A percentile compares a stretch with the other conserved stretches of the same genome.
Conservation (phyloP, 2,113 vertebrate genomes). For the Sinocyclocheilus anshuiensis region DNA sequence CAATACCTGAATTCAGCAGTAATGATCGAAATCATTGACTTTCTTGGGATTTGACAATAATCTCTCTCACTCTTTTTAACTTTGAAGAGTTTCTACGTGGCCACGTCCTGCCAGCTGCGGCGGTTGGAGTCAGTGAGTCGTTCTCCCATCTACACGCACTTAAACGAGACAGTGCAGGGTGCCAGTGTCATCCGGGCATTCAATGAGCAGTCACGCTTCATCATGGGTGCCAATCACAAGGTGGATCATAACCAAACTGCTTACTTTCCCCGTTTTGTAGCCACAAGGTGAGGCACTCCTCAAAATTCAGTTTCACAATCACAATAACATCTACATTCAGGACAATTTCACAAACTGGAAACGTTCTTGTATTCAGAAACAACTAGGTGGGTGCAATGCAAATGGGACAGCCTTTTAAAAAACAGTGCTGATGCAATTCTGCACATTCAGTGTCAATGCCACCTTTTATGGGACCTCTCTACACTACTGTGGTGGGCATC, state of each 20-base stretch:
- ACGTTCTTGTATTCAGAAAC: neutral
- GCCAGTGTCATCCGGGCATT: slow-evolving; percentile 76
- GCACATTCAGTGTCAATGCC: no score
- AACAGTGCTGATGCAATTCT: neutral
- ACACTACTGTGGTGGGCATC: no score
- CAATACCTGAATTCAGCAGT: slow-evolving; percentile 47
- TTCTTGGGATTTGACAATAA: slow-evolving; percentile 74
- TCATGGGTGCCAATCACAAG: slow-evolving; percentile 64
- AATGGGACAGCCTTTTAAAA: neutral
- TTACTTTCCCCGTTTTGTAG: slow-evolving; percentile 77
- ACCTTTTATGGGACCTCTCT: no score
- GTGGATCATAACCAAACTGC: slow-evolving; percentile 75
- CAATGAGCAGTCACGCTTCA: slow-evolving; percentile 73
- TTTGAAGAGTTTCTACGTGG: slow-evolving; percentile 77
- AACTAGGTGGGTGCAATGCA: neutral
- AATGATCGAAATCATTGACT: slow-evolving; percentile 60
- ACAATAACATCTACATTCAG: neutral
- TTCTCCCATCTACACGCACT: slow-evolving; percentile 80
- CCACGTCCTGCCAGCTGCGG: slow-evolving; percentile 80
- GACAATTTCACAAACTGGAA: neutral
- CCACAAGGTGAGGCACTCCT: slow-evolving; percentile 75
- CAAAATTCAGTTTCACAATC: neutral
- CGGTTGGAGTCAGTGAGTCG: slow-evolving; percentile 77
- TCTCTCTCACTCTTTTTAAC: neutral
- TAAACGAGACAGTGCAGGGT: slow-evolving; percentile 81